Conservation (phyloP, 2,113 vertebrate species). For the Ranitomeya imitator region DNA sequence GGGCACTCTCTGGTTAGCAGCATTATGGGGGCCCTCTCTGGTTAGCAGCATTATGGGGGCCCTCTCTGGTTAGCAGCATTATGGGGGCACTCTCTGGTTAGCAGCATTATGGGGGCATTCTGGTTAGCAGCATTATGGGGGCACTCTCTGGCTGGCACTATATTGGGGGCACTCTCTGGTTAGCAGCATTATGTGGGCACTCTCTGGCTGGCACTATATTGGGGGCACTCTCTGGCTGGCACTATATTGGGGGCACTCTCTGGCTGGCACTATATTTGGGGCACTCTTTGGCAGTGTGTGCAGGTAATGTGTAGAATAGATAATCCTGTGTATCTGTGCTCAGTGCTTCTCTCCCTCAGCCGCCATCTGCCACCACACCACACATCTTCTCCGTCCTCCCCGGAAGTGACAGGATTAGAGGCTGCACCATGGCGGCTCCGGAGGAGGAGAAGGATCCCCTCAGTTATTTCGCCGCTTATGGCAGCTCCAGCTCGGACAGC, state of each 20-base stretch:
- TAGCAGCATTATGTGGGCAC: neutral
- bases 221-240: too few species aligned
- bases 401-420: neutral
- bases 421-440: slow-evolving; percentile 63
- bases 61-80: neutral
- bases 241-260: neutral
- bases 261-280: neutral
- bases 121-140: too few species aligned
- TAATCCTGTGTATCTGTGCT: too few species aligned
- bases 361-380: too few species aligned
- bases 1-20: neutral
- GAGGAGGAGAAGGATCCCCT: slow-evolving; percentile 76
- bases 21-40: neutral
- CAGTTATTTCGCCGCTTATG: slow-evolving; percentile 88
- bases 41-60: neutral
- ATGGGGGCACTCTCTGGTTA: neutral
- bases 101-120: neutral
- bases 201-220: neutral
- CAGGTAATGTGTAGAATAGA: too few species aligned
- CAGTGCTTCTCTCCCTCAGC: too few species aligned
- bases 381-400: neutral
- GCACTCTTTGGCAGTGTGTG: too few species aligned
- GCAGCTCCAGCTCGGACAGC: slow-evolving; percentile 68
- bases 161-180: too few species aligned
- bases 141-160: neutral